phyloP scores from a whole-genome alignment of 2,113 vertebrate species.

The Elephantulus edwardii region DNA sequence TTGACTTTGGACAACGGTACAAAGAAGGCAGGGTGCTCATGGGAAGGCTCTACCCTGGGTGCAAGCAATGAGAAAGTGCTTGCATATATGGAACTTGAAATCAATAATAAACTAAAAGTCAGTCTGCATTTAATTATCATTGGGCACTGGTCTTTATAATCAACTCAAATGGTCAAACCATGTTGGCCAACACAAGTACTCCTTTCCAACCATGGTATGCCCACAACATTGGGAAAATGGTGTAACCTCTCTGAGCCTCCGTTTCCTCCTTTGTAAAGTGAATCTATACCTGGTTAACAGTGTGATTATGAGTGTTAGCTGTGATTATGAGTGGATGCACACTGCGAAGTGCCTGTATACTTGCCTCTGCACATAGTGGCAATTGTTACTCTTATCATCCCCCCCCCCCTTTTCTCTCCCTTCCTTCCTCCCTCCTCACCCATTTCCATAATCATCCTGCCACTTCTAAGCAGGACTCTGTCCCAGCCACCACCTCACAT shows the following conservation, averaged over 20 bases:
- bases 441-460: not conserved
- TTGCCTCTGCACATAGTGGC: too few relatives aligned
- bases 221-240: not conserved
- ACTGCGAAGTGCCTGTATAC: accelerated
- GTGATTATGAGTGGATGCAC: not conserved
- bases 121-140: not conserved
- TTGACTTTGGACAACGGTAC: not conserved
- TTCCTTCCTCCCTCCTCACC: not conserved
- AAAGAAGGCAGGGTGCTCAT: not conserved
- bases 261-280: not conserved
- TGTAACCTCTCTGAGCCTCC: not conserved
- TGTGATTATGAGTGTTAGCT: not conserved
- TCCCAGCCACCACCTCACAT: not conserved
- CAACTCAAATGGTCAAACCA: not conserved
- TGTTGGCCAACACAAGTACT: too few relatives aligned
- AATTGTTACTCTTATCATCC: not conserved
- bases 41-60: not conserved
- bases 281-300: not conserved
- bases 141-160: not conserved
- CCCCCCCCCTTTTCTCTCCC: not conserved
- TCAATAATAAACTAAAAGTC: not conserved
- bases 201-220: accelerated
- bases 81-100: not conserved
- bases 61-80: not conserved
- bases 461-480: not conserved